Percentiles rank a stretch among this genome's conserved stretches.
phyloP scores from a whole-genome alignment of 2,888 invertebrate species.

The Asteroscopus sphinx region DNA sequence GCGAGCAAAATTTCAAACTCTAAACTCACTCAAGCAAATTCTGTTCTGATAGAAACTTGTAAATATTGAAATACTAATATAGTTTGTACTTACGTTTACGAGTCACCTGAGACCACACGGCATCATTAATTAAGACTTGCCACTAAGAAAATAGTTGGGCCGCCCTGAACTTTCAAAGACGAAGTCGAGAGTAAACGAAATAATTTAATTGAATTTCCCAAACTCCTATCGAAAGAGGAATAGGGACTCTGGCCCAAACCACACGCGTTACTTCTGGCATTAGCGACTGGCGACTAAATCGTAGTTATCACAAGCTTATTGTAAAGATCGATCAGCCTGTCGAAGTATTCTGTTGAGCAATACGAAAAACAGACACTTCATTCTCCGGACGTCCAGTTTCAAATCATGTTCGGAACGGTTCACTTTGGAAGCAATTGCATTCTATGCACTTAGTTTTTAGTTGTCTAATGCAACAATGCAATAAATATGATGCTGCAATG shows the following conservation, averaged over 20 bases:
- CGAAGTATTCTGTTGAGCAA: too few species aligned
- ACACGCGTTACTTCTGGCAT: background rate
- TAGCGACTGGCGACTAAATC: background rate
- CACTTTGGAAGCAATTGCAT: too few species aligned
- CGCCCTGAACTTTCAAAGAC: slow-evolving; percentile 33
- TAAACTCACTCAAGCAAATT: slow-evolving; percentile 22
- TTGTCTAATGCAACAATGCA: too few species aligned
- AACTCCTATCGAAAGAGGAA: slow-evolving; percentile 19
- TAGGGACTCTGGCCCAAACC: slow-evolving; percentile 1
- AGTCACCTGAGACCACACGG: slow-evolving; percentile 18
- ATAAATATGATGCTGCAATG: too few species aligned
- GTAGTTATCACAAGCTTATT: background rate
- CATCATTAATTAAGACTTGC: slow-evolving; percentile 35
- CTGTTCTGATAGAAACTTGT: slow-evolving; percentile 1
- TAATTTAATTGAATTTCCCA: slow-evolving; percentile 46
- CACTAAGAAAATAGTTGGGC: slow-evolving; percentile 32
- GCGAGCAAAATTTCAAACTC: slow-evolving; percentile 13
- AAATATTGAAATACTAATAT: slow-evolving; percentile 10
- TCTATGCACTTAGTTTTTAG: too few species aligned
- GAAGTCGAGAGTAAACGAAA: slow-evolving; percentile 38
- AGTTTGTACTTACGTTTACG: background rate
- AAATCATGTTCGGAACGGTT: too few species aligned
- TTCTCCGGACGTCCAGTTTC: too few species aligned
- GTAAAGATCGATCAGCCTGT: too few species aligned
- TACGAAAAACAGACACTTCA: too few species aligned